Evolutionary conservation across 2,113 vertebrate genomes (phyloP).

Genomic region (Cyanocitta stelleri): DNA sequence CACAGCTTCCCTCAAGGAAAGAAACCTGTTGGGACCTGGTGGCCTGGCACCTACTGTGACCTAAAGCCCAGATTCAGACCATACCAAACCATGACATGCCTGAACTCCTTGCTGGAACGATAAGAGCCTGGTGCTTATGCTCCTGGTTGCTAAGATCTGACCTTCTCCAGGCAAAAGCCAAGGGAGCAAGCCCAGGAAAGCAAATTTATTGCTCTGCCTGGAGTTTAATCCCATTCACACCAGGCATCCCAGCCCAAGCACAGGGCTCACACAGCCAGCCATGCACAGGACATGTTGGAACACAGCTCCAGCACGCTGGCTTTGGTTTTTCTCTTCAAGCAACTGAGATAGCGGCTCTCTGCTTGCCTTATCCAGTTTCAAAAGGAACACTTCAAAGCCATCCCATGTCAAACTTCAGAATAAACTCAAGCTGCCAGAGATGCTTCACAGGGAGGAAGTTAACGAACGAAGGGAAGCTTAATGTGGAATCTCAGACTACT

Average conservation of each 20-base stretch:
- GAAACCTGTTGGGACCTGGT: background rate
- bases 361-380: background rate
- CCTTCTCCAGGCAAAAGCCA: background rate
- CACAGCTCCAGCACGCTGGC: fast-evolving
- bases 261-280: background rate
- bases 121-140: background rate
- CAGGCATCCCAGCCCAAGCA: background rate
- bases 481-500: background rate
- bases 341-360: background rate
- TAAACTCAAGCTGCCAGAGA: background rate
- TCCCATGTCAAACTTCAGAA: background rate
- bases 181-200: background rate
- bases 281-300: background rate
- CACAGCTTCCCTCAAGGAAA: background rate
- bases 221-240: background rate
- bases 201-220: background rate
- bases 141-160: background rate
- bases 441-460: background rate
- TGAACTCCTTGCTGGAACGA: background rate
- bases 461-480: background rate
- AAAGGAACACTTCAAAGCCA: constrained; percentile 13
- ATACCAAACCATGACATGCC: background rate
- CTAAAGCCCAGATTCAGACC: background rate
- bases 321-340: background rate
- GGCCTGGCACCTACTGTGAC: background rate